Conservation (phyloP, 2,888 invertebrate species). For the Liodrosophila aerea region DNA sequence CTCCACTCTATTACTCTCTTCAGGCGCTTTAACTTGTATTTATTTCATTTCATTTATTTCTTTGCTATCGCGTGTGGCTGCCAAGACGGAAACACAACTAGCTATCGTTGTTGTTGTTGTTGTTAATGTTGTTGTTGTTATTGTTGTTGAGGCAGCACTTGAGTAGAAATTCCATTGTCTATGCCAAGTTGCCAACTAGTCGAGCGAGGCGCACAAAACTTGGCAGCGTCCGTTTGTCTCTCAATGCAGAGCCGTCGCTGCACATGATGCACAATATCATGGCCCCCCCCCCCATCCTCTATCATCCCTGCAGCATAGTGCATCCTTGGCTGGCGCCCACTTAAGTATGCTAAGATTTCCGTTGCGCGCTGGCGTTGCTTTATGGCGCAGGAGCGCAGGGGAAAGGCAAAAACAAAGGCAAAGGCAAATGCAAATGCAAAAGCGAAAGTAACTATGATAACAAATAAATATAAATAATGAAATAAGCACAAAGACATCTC, state of each 20-base stretch:
- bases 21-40: constrained; percentile 47
- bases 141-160: constrained; percentile 28
- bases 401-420: constrained; percentile 9
- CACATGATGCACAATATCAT: constrained; percentile 37
- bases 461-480: constrained; percentile 74
- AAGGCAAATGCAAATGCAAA: constrained; percentile 13
- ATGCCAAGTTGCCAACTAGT: constrained; percentile 53
- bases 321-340: constrained; percentile 60
- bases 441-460: constrained; percentile 29
- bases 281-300: not conserved
- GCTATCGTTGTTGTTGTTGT: constrained; percentile 15
- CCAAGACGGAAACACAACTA: constrained; percentile 46
- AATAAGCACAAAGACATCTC: constrained; percentile 60
- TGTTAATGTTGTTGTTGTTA: constrained; percentile 2
- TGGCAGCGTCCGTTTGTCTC: constrained; percentile 45
- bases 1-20: not conserved
- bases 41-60: constrained; percentile 60
- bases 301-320: constrained; percentile 3
- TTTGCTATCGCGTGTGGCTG: constrained; percentile 35
- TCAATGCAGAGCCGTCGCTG: constrained; percentile 15
- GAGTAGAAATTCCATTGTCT: constrained; percentile 49
- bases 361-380: constrained; percentile 54
- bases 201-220: constrained; percentile 36
- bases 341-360: constrained; percentile 72
- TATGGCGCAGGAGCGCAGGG: constrained; percentile 42